Evolutionary conservation across 2,888 invertebrate species (phyloP).

Genomic region (Baronia brevicornis): DNA sequence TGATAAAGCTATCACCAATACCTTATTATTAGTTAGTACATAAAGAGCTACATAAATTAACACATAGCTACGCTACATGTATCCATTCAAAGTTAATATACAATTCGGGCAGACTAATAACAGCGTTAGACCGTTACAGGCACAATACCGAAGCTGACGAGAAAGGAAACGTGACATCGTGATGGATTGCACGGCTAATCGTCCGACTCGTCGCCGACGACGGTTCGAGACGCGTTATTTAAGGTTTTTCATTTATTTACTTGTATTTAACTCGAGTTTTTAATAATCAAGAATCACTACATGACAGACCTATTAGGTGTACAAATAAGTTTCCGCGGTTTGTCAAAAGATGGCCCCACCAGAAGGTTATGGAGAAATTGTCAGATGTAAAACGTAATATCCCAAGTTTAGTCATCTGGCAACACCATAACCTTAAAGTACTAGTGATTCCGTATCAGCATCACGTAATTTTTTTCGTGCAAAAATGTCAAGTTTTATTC

Average conservation of each 20-base stretch:
- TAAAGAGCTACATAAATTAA: conserved; percentile 9
- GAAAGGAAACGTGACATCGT: conserved; percentile 29
- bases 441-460: no score
- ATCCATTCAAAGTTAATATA: conserved; percentile 20
- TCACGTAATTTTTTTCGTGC: no score
- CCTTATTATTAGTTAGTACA: no score
- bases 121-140: conserved; percentile 21
- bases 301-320: no score
- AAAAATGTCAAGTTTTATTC: no score
- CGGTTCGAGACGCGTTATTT: conserved; percentile 45
- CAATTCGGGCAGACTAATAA: conserved; percentile 20
- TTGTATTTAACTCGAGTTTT: conserved; percentile 36
- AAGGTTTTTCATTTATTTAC: conserved; percentile 55
- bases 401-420: no score
- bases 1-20: no score
- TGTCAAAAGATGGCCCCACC: no score
- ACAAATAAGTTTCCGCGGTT: conserved; percentile 8
- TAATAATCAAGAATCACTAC: conserved; percentile 40
- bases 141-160: conserved; percentile 15
- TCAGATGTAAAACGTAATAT: no score
- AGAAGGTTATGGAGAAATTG: no score
- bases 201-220: conserved; percentile 35
- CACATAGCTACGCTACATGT: no score
- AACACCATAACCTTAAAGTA: no score
- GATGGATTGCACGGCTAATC: conserved; percentile 54